phyloP scores from a whole-genome alignment of 2,797 vertebrate species.

The Forpus xanthops region DNA sequence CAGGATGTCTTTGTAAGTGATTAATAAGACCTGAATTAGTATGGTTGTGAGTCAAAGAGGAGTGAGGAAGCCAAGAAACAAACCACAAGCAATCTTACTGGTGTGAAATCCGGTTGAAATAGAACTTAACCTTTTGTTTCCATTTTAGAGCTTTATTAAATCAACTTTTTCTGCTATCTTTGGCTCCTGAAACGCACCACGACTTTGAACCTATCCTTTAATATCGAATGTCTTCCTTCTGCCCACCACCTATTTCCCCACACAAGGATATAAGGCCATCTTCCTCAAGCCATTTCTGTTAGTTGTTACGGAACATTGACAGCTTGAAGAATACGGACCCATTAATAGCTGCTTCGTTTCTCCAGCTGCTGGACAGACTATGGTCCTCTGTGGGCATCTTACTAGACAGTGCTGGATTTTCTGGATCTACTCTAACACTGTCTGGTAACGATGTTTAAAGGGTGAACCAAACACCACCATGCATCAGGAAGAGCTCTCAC shows the following conservation, averaged over 20 bases:
- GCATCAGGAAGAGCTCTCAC: not conserved
- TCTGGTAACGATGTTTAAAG: slow-evolving; percentile 99
- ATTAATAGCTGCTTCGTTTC: not conserved
- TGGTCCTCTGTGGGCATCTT: slow-evolving; percentile 97
- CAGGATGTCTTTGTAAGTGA: not conserved
- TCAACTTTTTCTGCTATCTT: not conserved
- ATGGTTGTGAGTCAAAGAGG: not conserved
- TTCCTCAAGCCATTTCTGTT: not conserved
- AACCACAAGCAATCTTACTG: not conserved
- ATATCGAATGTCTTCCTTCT: not conserved
- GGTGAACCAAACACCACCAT: slow-evolving; percentile 72
- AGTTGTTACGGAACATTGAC: not conserved
- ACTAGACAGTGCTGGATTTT: slow-evolving; percentile 99
- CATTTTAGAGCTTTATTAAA: not conserved
- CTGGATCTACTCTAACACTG: slow-evolving; percentile 97
- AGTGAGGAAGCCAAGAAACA: not conserved
- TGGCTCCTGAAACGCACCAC: not conserved
- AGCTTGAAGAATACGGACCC: not conserved
- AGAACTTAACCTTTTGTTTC: not conserved
- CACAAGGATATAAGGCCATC: not conserved
- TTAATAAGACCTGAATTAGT: not conserved
- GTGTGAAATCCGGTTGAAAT: not conserved
- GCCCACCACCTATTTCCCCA: not conserved
- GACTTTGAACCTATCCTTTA: not conserved
- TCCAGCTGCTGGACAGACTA: not conserved